These are phyloP conservation scores for Sminthurides aquaticus DNA, from an alignment of 2,888 invertebrate species.

Conservation along the genomic window DNA sequence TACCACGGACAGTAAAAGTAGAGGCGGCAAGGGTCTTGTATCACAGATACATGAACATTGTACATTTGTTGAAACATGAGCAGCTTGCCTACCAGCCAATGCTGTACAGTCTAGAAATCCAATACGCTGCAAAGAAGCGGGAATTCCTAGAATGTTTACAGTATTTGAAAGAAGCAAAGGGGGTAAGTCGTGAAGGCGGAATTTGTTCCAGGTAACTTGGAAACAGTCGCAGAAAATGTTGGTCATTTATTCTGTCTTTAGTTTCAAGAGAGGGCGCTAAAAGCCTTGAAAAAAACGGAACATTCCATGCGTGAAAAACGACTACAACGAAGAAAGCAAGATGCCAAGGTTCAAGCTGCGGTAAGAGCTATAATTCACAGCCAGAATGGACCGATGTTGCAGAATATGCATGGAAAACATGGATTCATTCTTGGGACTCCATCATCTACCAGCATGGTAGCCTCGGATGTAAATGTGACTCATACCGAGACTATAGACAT, in stretches of 20 bases:
- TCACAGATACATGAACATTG: background rate
- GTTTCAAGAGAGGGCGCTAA: background rate
- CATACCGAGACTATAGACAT: background rate
- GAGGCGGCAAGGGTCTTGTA: background rate
- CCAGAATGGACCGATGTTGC: no score
- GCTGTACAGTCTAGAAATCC: background rate
- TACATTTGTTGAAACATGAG: background rate
- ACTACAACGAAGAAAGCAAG: no score
- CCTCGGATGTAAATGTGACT: background rate
- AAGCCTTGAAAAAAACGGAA: background rate
- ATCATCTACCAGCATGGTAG: background rate
- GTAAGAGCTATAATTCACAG: no score
- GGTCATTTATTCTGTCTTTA: background rate
- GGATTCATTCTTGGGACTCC: no score
- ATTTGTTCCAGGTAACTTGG: no score
- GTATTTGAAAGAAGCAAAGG: background rate
- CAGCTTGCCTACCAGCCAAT: background rate
- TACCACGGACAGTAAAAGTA: background rate
- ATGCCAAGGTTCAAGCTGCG: no score
- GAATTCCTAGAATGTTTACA: background rate
- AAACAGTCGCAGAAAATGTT: no score
- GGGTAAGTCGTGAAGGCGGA: background rate
- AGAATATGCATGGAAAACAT: no score
- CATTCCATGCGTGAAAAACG: no score
- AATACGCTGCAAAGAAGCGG: background rate